A percentile compares a stretch with the other conserved stretches of the same genome.
These are phyloP conservation scores for Nymphalis polychloros DNA, from an alignment of 2,888 invertebrate species.

Conservation along the genomic window DNA sequence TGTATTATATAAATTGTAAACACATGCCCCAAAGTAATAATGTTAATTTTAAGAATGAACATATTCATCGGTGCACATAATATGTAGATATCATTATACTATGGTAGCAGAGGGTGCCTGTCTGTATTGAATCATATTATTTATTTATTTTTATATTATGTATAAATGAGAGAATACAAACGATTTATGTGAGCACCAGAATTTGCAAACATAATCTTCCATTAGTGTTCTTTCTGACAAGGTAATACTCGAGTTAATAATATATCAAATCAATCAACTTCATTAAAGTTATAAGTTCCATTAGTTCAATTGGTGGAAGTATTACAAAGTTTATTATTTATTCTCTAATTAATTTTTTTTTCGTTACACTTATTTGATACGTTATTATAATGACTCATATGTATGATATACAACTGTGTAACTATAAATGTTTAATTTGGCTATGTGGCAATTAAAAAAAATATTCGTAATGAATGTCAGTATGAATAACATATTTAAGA, in stretches of 20 bases:
- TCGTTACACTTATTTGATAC: background rate
- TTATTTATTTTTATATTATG: slow-evolving; percentile 6
- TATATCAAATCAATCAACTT: no score
- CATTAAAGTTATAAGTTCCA: no score
- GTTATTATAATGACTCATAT: background rate
- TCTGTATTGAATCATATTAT: background rate
- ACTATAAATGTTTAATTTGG: slow-evolving; percentile 10
- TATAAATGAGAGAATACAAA: no score
- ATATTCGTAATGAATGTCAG: background rate
- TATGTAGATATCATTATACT: slow-evolving; percentile 3
- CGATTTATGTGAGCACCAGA: no score
- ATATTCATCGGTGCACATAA: slow-evolving; percentile 11
- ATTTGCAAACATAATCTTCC: no score
- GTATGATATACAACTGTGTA: background rate
- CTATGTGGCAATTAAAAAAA: slow-evolving; percentile 15
- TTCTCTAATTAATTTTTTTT: background rate
- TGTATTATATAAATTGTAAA: slow-evolving; percentile 4
- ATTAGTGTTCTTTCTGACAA: no score
- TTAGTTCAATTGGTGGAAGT: no score
- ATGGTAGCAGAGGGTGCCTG: slow-evolving; percentile 11
- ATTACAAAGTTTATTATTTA: no score
- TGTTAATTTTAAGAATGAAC: slow-evolving; percentile 8
- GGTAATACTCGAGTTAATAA: no score
- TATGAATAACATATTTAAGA: background rate
- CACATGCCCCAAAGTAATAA: slow-evolving; percentile 6